phyloP scores from a whole-genome alignment of 2,888 invertebrate genomes.

The Plebejus argus region DNA sequence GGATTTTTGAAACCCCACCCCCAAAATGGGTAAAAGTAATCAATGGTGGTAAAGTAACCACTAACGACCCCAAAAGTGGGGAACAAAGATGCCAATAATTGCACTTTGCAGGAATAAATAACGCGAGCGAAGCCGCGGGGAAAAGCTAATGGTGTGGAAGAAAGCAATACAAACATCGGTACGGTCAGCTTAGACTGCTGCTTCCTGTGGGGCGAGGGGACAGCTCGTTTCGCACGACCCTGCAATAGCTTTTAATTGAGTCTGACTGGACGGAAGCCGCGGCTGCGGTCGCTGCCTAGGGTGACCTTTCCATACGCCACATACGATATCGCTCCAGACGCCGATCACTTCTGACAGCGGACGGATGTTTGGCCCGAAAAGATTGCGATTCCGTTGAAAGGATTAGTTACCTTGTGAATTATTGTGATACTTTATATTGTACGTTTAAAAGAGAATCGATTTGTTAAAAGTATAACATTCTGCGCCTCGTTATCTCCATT shows the following conservation, averaged over 20 bases:
- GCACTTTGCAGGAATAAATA: background rate
- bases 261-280: constrained; percentile 61
- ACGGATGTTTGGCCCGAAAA: background rate
- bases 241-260: constrained; percentile 77
- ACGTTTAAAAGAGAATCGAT: no score
- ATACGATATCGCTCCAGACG: constrained; percentile 22
- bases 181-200: constrained; percentile 57
- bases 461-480: no score
- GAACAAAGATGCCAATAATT: background rate
- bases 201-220: constrained; percentile 68
- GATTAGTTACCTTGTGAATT: background rate
- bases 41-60: no score
- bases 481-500: no score
- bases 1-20: no score
- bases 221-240: constrained; percentile 71
- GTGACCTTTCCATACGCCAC: constrained; percentile 54
- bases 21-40: no score
- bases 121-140: constrained; percentile 39
- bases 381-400: background rate
- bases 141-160: background rate
- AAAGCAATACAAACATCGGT: background rate
- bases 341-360: background rate
- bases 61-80: background rate
- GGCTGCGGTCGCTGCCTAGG: constrained; percentile 63
- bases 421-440: background rate